These are phyloP conservation scores for Palythoa grandis DNA, from an alignment of 92 coral and sea anemone species.

Conservation along the genomic window DNA sequence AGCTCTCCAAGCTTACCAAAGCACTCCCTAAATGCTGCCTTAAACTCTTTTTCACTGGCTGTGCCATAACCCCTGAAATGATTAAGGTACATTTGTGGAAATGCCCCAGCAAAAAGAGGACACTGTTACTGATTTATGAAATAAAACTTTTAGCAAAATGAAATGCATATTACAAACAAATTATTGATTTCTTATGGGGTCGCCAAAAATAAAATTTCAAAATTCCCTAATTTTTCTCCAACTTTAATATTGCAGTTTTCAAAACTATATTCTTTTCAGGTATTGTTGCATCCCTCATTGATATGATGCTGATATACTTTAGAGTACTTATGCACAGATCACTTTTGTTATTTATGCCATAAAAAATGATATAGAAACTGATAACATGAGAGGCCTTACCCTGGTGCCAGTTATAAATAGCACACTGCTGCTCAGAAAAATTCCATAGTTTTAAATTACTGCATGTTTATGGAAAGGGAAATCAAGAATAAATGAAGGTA, in stretches of 20 bases:
- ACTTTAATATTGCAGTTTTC: background rate
- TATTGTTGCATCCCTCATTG: background rate
- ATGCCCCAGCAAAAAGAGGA: background rate
- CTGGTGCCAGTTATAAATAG: background rate
- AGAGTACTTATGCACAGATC: background rate
- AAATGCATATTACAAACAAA: background rate
- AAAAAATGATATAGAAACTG: background rate
- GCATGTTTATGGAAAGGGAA: background rate
- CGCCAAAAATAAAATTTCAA: conserved; percentile 44
- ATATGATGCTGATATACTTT: too few species aligned
- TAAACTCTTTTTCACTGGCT: conserved; percentile 34
- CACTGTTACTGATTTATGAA: background rate
- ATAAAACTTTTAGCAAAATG: background rate
- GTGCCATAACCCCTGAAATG: conserved; percentile 57
- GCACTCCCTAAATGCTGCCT: conserved; percentile 56
- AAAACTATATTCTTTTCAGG: background rate
- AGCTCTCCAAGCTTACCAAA: conserved; percentile 58
- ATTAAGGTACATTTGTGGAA: background rate
- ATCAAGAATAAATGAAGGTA: background rate
- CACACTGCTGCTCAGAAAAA: background rate
- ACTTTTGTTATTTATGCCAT: background rate
- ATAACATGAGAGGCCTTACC: background rate
- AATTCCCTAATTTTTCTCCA: background rate
- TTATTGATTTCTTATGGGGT: background rate
- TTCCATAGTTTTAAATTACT: background rate